A percentile compares a stretch with the other conserved stretches of the same genome.
phyloP scores from a whole-genome alignment of 2,113 vertebrate species.

The Kryptolebias marmoratus region DNA sequence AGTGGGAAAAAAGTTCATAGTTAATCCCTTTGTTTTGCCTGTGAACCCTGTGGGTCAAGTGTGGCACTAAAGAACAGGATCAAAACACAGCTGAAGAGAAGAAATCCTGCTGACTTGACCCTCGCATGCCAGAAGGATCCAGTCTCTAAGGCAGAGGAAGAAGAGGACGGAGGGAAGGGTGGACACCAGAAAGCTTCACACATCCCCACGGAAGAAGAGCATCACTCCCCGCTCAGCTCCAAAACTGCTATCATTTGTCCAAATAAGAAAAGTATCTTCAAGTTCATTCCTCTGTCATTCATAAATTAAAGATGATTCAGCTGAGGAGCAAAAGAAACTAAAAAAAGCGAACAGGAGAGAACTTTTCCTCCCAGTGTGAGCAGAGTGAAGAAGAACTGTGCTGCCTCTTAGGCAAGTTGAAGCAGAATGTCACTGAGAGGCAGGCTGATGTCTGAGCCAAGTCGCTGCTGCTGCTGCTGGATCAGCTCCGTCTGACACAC shows the following conservation, averaged over 20 bases:
- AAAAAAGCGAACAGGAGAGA: constrained; percentile 18
- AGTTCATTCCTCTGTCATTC: constrained; percentile 40
- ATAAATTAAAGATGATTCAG: constrained; percentile 17
- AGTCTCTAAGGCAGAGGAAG: constrained; percentile 35
- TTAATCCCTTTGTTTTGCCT: constrained; percentile 76
- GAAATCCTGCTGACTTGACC: constrained; percentile 59
- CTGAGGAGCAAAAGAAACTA: constrained; percentile 21
- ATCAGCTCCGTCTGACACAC: constrained; percentile 75
- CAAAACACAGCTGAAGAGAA: constrained; percentile 56
- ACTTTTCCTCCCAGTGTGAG: constrained; percentile 47
- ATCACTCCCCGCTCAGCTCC: constrained; percentile 29
- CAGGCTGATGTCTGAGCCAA: constrained; percentile 47
- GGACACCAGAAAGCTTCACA: constrained; percentile 17
- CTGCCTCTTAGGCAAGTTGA: constrained; percentile 50
- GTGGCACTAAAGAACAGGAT: constrained; percentile 43
- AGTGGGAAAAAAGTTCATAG: constrained; percentile 58
- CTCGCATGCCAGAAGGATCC: constrained; percentile 31
- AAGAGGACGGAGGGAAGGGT: constrained; percentile 16
- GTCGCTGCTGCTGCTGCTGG: constrained; percentile 41
- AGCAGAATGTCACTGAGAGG: constrained; percentile 52
- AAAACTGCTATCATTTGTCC: constrained; percentile 6
- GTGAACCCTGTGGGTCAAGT: constrained; percentile 63
- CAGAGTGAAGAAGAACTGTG: constrained; percentile 28
- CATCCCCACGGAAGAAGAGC: constrained; percentile 43
- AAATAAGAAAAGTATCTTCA: constrained; percentile 54